Evolutionary conservation across 2,797 vertebrate species (phyloP).

Genomic region (Poeciliopsis turneri): DNA sequence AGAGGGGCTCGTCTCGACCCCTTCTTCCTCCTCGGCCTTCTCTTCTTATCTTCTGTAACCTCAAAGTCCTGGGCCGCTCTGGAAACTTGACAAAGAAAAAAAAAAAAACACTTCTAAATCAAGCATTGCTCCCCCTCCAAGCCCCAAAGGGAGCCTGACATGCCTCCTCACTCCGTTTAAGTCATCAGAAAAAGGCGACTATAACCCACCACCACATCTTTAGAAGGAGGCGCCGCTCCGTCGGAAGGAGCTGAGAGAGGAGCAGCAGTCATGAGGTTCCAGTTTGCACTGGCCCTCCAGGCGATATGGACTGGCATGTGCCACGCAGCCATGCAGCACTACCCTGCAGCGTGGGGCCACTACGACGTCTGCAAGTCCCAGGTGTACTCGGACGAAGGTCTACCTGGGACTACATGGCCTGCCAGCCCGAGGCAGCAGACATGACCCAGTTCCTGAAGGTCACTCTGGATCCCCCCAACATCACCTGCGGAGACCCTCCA

Average conservation of each 20-base stretch:
- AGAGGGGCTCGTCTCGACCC: constrained; percentile 55
- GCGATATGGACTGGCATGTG: constrained; percentile 89
- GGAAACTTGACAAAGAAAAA: constrained; percentile 25
- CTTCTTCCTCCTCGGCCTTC: constrained; percentile 44
- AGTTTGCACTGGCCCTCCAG: constrained; percentile 89
- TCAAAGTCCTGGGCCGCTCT: constrained; percentile 35
- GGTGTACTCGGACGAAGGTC: constrained; percentile 93
- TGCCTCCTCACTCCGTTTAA: constrained; percentile 74
- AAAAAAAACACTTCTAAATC: constrained; percentile 10
- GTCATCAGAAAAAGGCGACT: constrained; percentile 49
- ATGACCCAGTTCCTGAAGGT: constrained; percentile 96
- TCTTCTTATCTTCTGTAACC: constrained; percentile 64
- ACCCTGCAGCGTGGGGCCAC: constrained; percentile 95
- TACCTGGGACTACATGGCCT: constrained; percentile 99
- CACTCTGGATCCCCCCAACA: constrained; percentile 93
- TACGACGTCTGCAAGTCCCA: constrained; percentile 97
- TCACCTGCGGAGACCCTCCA: constrained; percentile 96
- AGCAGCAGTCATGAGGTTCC: constrained; percentile 87
- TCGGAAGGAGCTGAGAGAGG: constrained; percentile 42
- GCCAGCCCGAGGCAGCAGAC: constrained; percentile 95
- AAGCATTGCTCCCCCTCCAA: constrained; percentile 8
- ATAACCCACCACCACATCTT: constrained; percentile 24
- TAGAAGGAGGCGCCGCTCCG: constrained; percentile 41
- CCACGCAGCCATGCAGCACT: constrained; percentile 88
- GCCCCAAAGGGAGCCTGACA: constrained; percentile 61